Percentiles rank a stretch among this genome's conserved stretches.
phyloP scores from a whole-genome alignment of 2,797 vertebrate species.

The Limnodromus scolopaceus region DNA sequence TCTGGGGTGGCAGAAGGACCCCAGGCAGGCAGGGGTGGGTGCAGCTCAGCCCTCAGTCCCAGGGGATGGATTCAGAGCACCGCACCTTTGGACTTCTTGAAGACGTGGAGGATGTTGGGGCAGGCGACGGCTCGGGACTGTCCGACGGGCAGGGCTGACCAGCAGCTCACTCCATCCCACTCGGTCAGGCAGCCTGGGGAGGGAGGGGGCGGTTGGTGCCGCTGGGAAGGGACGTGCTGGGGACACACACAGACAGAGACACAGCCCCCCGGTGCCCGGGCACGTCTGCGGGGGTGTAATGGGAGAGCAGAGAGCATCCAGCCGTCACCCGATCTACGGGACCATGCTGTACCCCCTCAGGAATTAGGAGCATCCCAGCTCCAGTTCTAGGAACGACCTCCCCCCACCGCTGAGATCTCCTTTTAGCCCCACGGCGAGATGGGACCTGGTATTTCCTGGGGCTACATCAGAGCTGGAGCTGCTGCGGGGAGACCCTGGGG shows the following conservation, averaged over 20 bases:
- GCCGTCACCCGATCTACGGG: not conserved
- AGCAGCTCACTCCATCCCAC: constrained; percentile 77
- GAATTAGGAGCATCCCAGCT: not conserved
- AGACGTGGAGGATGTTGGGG: constrained; percentile 19
- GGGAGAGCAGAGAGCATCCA: not conserved
- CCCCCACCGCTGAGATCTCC: not conserved
- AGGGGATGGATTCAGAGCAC: not conserved
- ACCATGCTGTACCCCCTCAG: not conserved
- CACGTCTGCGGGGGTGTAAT: not conserved
- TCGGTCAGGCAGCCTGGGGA: constrained; percentile 64
- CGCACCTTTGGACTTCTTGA: constrained; percentile 42
- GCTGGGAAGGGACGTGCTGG: fast-evolving
- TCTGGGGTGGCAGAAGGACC: not conserved
- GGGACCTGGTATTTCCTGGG: not conserved
- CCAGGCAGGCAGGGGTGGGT: not conserved
- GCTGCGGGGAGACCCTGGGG: fast-evolving
- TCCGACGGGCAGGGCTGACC: constrained; percentile 29
- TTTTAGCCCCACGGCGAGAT: fast-evolving
- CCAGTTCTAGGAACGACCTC: not conserved
- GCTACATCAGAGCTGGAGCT: not conserved
- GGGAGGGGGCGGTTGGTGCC: fast-evolving
- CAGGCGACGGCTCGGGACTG: constrained; percentile 46
- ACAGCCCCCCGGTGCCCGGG: not conserved
- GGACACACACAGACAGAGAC: not conserved
- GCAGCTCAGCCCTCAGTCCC: not conserved